A percentile compares a stretch with the other conserved stretches of the same genome.
Evolutionary conservation across 2,113 vertebrate species (phyloP).

Genomic region (Myotis brandtii): DNA sequence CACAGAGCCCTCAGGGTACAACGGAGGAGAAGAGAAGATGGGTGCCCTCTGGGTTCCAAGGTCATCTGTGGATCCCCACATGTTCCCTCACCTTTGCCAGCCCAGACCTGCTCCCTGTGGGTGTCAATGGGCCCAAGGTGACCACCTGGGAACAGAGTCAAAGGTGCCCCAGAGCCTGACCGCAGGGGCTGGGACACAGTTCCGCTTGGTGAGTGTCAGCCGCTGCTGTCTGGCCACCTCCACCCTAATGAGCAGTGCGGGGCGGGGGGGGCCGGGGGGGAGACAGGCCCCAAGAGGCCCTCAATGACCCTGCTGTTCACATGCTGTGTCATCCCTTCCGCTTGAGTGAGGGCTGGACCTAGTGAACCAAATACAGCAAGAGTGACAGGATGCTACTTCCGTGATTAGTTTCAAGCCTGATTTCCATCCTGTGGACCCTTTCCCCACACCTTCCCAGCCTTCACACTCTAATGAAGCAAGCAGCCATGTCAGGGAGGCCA

Average conservation of each 20-base stretch:
- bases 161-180: neutral
- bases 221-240: rapidly evolving
- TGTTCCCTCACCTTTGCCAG: rapidly evolving
- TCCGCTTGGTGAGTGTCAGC: rapidly evolving
- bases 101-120: neutral
- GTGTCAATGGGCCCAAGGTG: rapidly evolving
- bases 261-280: rapidly evolving
- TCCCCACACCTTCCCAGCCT: neutral
- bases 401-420: neutral
- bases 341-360: neutral
- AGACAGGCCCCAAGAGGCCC: rapidly evolving
- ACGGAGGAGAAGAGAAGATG: neutral
- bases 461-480: rapidly evolving
- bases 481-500: rapidly evolving
- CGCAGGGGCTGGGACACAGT: rapidly evolving
- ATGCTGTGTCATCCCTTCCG: rapidly evolving
- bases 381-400: rapidly evolving
- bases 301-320: neutral
- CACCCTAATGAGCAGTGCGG: rapidly evolving
- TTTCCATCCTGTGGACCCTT: rapidly evolving
- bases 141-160: neutral
- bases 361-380: neutral
- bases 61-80: too few species aligned
- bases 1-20: rapidly evolving
- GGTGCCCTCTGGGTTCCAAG: too few species aligned